A percentile compares a stretch with the other conserved stretches of the same genome.
These are phyloP conservation scores for Drosophila acutilabella DNA, from an alignment of 2,888 invertebrate genomes.

Conservation along the genomic window DNA sequence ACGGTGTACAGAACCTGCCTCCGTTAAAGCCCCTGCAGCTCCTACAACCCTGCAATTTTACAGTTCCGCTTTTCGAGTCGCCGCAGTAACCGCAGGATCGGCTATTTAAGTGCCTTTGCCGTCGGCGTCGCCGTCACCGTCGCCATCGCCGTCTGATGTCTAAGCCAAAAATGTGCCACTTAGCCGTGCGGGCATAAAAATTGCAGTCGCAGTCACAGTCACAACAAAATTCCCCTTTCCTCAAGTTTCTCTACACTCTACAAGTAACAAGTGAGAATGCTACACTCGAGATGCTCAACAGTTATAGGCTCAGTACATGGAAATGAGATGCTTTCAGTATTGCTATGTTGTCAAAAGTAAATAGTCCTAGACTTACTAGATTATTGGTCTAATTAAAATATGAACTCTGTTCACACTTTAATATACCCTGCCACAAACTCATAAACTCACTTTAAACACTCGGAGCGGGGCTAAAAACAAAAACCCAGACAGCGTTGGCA, in stretches of 20 bases:
- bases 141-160: constrained; percentile 66
- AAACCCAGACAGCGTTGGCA: constrained; percentile 62
- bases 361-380: too few species aligned
- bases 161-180: constrained; percentile 78
- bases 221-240: not conserved
- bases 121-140: too few species aligned
- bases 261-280: not conserved
- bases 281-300: not conserved
- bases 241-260: not conserved
- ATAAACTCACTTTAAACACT: not conserved
- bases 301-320: not conserved
- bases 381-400: too few species aligned
- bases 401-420: too few species aligned
- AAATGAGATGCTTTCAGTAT: too few species aligned
- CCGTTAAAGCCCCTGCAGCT: not conserved
- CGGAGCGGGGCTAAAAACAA: constrained; percentile 25
- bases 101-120: constrained; percentile 34
- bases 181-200: constrained; percentile 73
- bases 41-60: not conserved
- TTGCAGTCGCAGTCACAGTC: constrained; percentile 41
- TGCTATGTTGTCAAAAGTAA: too few species aligned
- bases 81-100: constrained; percentile 52
- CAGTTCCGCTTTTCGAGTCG: constrained; percentile 28
- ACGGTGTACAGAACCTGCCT: not conserved
- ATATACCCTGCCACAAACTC: not conserved